phyloP scores from a whole-genome alignment of 2,113 vertebrate genomes.

The Xiphophorus maculatus region DNA sequence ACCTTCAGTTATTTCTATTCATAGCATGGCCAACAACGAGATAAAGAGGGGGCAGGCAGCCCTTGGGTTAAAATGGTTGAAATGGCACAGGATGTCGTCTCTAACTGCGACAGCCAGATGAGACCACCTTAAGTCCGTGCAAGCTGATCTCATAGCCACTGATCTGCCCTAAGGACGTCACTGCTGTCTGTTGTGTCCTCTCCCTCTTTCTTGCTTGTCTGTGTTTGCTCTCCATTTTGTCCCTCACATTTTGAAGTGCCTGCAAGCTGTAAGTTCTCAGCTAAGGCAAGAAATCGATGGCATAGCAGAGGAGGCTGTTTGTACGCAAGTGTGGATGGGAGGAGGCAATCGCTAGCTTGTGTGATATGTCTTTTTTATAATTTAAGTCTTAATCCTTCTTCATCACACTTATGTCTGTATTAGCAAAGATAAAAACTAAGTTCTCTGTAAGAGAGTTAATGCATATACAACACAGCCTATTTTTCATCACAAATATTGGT shows the following conservation, averaged over 20 bases:
- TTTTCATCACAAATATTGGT: constrained; percentile 18
- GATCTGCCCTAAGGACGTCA: constrained; percentile 43
- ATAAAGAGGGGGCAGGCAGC: constrained; percentile 11
- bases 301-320: constrained; percentile 31
- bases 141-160: constrained; percentile 42
- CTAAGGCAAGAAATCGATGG: constrained; percentile 65
- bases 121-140: constrained; percentile 49
- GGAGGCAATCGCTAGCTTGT: constrained; percentile 48
- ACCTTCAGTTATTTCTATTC: constrained; percentile 22
- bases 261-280: constrained; percentile 53
- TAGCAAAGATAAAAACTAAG: constrained; percentile 19
- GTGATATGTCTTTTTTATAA: constrained; percentile 61
- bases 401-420: constrained; percentile 14
- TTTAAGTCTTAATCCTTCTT: constrained; percentile 40
- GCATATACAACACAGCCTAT: neutral
- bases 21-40: constrained; percentile 26
- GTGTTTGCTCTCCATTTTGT: constrained; percentile 8
- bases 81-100: constrained; percentile 13
- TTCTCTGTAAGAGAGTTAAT: neutral
- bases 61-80: constrained; percentile 4
- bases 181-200: constrained; percentile 15
- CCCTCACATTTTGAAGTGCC: constrained; percentile 40
- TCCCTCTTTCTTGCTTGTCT: neutral
- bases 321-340: constrained; percentile 25
- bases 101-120: constrained; percentile 31